Evolutionary conservation across 1,140 invertebrate genomes (phyloP).

Genomic region (Harpegnathos saltator): DNA sequence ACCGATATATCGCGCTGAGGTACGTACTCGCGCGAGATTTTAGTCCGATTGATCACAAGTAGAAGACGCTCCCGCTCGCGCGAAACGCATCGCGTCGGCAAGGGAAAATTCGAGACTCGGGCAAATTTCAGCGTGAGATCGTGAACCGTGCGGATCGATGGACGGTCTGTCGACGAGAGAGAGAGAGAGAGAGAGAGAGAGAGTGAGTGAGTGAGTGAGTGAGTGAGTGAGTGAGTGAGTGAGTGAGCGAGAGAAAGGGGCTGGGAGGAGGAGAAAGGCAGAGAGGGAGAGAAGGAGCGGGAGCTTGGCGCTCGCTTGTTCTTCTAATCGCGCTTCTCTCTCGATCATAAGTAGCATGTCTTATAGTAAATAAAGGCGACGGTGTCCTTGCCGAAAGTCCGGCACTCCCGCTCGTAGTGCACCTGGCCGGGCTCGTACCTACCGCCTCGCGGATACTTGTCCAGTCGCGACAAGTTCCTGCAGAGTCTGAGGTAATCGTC

Average conservation of each 20-base stretch:
- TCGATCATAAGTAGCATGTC: slow-evolving; percentile 85
- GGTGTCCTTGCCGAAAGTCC: slow-evolving; percentile 85
- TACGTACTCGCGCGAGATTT: not conserved
- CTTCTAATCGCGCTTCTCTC: not conserved
- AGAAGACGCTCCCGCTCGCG: slow-evolving; percentile 10
- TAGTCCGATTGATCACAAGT: not conserved
- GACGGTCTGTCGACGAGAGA: slow-evolving; percentile 38
- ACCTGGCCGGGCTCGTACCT: slow-evolving; percentile 82
- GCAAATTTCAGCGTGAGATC: slow-evolving; percentile 11
- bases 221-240: too few species aligned
- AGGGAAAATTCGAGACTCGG: not conserved
- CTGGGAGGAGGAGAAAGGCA: too few species aligned
- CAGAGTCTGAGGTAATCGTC: slow-evolving; percentile 79
- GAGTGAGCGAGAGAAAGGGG: too few species aligned
- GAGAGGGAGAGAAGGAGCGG: too few species aligned
- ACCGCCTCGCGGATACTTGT: slow-evolving; percentile 63
- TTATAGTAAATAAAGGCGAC: slow-evolving; percentile 85
- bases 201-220: too few species aligned
- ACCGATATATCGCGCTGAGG: not conserved
- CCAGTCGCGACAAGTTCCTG: slow-evolving; percentile 75
- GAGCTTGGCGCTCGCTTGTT: not conserved
- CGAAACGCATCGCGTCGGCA: not conserved
- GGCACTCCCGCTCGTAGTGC: slow-evolving; percentile 84
- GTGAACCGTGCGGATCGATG: not conserved
- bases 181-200: too few species aligned